These are phyloP conservation scores for Chironomus tepperi DNA, from an alignment of 1,140 invertebrate genomes.

Conservation along the genomic window DNA sequence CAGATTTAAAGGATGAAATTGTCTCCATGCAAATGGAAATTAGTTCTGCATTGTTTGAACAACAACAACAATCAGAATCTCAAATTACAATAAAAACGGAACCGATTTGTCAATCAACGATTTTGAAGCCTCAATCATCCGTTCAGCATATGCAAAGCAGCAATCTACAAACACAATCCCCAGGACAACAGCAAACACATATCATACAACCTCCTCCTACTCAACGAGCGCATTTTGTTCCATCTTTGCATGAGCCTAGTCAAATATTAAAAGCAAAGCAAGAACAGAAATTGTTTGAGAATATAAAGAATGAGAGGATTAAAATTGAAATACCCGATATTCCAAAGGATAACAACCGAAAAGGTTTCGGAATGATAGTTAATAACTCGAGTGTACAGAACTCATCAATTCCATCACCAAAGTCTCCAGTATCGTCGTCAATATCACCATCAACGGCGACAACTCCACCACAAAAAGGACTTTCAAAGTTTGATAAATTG, in stretches of 20 bases:
- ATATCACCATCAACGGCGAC: background rate
- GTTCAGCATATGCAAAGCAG: background rate
- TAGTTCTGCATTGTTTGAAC: background rate
- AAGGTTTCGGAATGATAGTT: background rate
- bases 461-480: background rate
- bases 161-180: background rate
- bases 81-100: background rate
- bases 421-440: background rate
- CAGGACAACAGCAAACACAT: background rate
- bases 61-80: background rate
- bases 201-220: background rate
- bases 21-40: conserved; percentile 8
- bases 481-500: background rate
- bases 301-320: background rate
- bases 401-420: background rate
- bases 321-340: background rate
- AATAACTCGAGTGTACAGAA: background rate
- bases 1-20: conserved; percentile 42
- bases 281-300: conserved; percentile 17
- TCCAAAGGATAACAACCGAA: background rate
- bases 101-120: background rate
- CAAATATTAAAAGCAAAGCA: conserved; percentile 6
- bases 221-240: background rate
- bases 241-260: conserved; percentile 13
- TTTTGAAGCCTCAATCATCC: background rate